Percentiles rank a stretch among this genome's conserved stretches.
Conservation (phyloP, 1,140 invertebrate species). For the Conus ventricosus region DNA sequence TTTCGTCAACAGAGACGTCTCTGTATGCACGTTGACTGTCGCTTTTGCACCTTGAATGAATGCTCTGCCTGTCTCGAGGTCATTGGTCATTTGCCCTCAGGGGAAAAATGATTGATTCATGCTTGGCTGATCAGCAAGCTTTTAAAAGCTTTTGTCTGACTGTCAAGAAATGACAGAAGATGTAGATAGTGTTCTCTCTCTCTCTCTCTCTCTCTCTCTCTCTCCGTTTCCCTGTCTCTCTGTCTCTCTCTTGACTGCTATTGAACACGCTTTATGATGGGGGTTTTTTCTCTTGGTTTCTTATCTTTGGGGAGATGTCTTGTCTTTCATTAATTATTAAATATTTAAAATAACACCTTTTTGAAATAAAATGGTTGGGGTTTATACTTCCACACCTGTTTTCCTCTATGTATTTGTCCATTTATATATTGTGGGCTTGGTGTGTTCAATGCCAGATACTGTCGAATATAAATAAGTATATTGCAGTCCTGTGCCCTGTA, state of each 20-base stretch:
- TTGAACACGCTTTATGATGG: background rate
- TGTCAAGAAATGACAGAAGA: background rate
- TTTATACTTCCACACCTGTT: too few relatives aligned
- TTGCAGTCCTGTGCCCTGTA: too few relatives aligned
- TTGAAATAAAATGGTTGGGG: too few relatives aligned
- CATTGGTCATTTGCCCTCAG: background rate
- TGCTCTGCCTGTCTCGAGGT: background rate
- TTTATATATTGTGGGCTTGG: background rate
- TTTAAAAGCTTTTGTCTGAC: background rate
- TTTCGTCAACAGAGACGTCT: too few relatives aligned
- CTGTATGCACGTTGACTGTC: background rate
- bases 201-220: conserved; percentile 6
- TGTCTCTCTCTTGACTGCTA: background rate
- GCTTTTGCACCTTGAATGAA: background rate
- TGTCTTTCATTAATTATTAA: too few relatives aligned
- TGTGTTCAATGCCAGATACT: too few relatives aligned
- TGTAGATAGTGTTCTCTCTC: background rate
- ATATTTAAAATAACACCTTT: too few relatives aligned
- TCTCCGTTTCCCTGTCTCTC: background rate
- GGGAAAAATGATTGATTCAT: background rate
- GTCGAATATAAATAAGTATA: too few relatives aligned
- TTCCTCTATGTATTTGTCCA: too few relatives aligned
- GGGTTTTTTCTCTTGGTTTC: too few relatives aligned
- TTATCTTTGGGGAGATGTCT: background rate
- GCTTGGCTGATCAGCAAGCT: background rate